Evolutionary conservation across 2,797 vertebrate genomes (phyloP), one percentile per base, ranked within the genome.

Genomic region (Podarcis siculus): DNA sequence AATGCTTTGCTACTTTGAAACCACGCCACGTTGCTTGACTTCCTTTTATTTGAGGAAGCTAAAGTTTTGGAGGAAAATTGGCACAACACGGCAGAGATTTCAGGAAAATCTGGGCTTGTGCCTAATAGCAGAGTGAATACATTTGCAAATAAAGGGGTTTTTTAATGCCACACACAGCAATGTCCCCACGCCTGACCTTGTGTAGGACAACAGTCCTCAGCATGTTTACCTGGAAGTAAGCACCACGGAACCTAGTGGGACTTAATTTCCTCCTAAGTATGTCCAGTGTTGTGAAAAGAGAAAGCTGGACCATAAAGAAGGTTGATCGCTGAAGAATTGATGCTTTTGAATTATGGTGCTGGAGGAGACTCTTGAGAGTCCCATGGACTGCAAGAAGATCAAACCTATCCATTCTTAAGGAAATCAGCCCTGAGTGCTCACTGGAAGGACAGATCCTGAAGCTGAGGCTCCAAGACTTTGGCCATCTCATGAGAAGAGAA

Each of bases 61-160:
- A 67, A 85, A 30, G 64, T 35, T 66, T 30, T 79, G n/a, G 61
- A 80, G 77, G 9, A 69, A 82, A 45, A 21, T 23, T 85, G 75
- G 64, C 21, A 89, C 87, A 86, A 85, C 30, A 8, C 42, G 79
- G 72, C 66, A 75, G 19, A 73, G 3, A 30, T 71, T 87, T 83
- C 86, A 82, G 86, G 37, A 71, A 87, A 77, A 25, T 45, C n/a
- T 83, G 61, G 87, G 83, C 49, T 83, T 87, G 30, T 42, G 76
- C 5, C 0, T 87, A 90, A 86, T 0, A 5, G 88, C 85, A 87
- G 83, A 86, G 72, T 81, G 71, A 86, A 92, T 86, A 55, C 90
- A 85, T 61, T 23, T 19, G 5, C 37, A 82, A 32, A 66, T 21
- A 23, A 25, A 82, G 30, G 30, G 2, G 9, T 37, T 67, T 45